Conservation (phyloP, 2,113 vertebrate species). For the Tachysurus vachellii region DNA sequence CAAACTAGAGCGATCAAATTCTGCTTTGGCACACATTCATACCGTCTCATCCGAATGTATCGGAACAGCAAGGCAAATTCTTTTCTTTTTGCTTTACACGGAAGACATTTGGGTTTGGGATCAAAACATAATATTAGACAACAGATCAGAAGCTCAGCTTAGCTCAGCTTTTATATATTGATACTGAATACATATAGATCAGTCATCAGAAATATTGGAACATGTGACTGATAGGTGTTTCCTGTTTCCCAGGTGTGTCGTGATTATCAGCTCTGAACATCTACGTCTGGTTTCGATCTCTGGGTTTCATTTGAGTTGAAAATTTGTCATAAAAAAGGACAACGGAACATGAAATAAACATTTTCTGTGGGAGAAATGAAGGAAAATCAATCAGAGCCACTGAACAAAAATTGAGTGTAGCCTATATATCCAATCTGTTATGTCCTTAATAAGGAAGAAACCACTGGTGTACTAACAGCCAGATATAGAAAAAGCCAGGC, state of each 20-base stretch:
- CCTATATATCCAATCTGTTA: neutral
- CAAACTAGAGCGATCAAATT: neutral
- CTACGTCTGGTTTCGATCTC: neutral
- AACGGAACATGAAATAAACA: too few relatives aligned
- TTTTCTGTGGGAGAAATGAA: neutral
- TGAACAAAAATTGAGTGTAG: neutral
- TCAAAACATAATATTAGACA: neutral
- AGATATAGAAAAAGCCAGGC: neutral
- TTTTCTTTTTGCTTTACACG: neutral
- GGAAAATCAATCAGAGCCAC: neutral
- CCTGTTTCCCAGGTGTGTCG: neutral
- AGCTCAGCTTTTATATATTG: neutral
- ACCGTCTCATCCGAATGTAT: neutral
- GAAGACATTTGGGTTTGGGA: neutral
- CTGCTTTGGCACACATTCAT: conserved; percentile 19
- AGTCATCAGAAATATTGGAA: neutral
- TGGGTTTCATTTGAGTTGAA: neutral
- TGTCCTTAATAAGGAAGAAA: neutral
- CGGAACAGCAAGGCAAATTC: neutral
- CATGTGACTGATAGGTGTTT: neutral
- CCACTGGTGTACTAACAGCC: neutral
- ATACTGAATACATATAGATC: neutral
- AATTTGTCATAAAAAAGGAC: neutral
- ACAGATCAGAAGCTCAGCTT: neutral
- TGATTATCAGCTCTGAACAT: neutral